Base-by-base conservation (phyloP, 2,797 vertebrate species). In the Leptoclinus maculatus region DNA sequence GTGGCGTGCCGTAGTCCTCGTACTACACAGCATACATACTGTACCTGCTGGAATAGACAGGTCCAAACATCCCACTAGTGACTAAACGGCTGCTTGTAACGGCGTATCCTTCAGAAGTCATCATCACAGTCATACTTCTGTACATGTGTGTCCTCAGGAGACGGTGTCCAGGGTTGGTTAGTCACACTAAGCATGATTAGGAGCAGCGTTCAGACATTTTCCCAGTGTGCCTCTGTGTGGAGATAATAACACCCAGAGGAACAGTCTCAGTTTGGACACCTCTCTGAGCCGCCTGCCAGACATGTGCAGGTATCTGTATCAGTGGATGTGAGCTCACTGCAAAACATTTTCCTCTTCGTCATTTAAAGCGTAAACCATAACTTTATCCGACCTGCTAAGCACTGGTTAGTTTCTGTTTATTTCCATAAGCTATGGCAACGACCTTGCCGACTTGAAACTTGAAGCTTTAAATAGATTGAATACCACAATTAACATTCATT, bases 121-220 rank as follows among this genome's bases (percentile, higher is more conserved):
- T 89, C 79, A 59, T 75, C 85, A 54, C 75, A 77, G 83, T 82
- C 78, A 60, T 71, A 39, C 25, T 34, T 66, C 39, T 53, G 34
- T 43, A 51, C 14, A 41, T 41, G 77, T 69, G 69, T 74, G 86
- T 84, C 84, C 83, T 9, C 71, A 67, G 78, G 86, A 85, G 73
- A 70, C 66, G 21, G 58, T 57, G 59, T 77, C 65, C 34, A 76
- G 11, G 78, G 68, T 68, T 76, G 75, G 74, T 90, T 88, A 47
- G 88, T 86, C 86, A 88, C 87, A 85, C 85, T 87, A 64, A 83
- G 85, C 80, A 79, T 69, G 89, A 90, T 88, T 83, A 88, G 49
- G 57, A 72, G 72, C 70, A 78, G 88, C 83, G 83, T 62, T 81
- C 64, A 83, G 78, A 85, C 85, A 64, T 67, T 60, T 66, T 65